A percentile compares a stretch with the other conserved stretches of the same genome.
These are phyloP conservation scores for Urocitellus parryii DNA, from an alignment of 2,113 vertebrate genomes.

Conservation along the genomic window DNA sequence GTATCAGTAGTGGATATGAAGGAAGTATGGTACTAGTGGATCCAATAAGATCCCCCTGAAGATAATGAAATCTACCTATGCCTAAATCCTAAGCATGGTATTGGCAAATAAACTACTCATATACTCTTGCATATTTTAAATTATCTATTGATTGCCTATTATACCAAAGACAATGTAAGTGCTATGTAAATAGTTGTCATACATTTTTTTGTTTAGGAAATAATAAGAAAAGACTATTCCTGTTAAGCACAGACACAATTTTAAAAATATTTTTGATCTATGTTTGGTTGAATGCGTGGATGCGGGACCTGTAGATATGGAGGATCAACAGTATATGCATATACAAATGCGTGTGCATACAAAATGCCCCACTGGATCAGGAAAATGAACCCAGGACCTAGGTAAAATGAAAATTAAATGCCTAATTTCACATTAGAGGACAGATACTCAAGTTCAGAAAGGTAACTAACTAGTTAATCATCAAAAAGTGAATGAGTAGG, in stretches of 20 bases:
- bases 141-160: no score
- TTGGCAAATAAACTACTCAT: not conserved
- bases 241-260: not conserved
- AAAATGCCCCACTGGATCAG: not conserved
- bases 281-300: not conserved
- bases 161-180: not conserved
- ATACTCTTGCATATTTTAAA: no score
- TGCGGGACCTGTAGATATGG: not conserved
- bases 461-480: not conserved
- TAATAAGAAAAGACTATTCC: not conserved
- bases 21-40: no score
- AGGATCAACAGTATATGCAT: not conserved
- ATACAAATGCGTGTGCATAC: not conserved
- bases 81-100: not conserved
- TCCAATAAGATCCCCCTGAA: not conserved
- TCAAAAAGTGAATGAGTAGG: not conserved
- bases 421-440: not conserved
- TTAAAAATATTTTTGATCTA: not conserved
- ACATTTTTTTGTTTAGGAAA: not conserved
- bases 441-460: not conserved
- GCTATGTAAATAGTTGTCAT: not conserved
- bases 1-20: no score
- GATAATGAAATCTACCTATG: not conserved
- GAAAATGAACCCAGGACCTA: not conserved
- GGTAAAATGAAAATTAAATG: not conserved